Percentiles rank a stretch among this genome's conserved stretches.
These are phyloP conservation scores for Takifugu flavidus DNA, from an alignment of 2,113 vertebrate species.

Conservation along the genomic window DNA sequence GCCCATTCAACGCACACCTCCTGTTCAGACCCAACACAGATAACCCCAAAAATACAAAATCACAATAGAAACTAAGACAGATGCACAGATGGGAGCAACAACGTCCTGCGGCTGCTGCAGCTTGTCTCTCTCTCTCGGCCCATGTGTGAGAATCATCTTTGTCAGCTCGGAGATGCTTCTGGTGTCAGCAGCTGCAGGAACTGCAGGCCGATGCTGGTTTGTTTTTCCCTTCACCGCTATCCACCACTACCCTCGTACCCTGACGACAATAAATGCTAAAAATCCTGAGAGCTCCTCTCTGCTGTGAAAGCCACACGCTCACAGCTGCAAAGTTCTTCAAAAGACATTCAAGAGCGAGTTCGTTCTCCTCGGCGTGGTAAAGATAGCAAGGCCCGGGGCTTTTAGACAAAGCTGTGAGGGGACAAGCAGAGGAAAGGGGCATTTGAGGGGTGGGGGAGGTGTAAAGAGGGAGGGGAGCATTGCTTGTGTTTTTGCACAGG, in stretches of 20 bases:
- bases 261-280: slow-evolving; percentile 5
- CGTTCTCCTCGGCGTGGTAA: slow-evolving; percentile 27
- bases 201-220: slow-evolving; percentile 9
- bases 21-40: background rate
- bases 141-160: slow-evolving; percentile 17
- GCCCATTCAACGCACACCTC: too few species aligned
- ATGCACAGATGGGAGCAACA: background rate
- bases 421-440: slow-evolving; percentile 35
- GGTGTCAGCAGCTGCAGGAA: slow-evolving; percentile 21
- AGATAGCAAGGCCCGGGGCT: slow-evolving; percentile 44
- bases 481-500: slow-evolving; percentile 37
- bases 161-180: slow-evolving; percentile 1
- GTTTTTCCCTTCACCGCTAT: background rate
- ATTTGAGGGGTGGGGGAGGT: slow-evolving; percentile 2
- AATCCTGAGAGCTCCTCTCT: slow-evolving; percentile 8
- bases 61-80: background rate
- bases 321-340: slow-evolving; percentile 18
- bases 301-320: slow-evolving; percentile 1
- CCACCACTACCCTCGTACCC: background rate
- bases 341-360: slow-evolving; percentile 43
- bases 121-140: slow-evolving; percentile 11
- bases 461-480: slow-evolving; percentile 13
- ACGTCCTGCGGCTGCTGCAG: slow-evolving; percentile 1
- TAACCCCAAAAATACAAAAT: background rate
- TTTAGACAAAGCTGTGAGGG: slow-evolving; percentile 47